These are phyloP conservation scores for Stercorarius parasiticus DNA, from an alignment of 2,113 vertebrate genomes.

Conservation along the genomic window DNA sequence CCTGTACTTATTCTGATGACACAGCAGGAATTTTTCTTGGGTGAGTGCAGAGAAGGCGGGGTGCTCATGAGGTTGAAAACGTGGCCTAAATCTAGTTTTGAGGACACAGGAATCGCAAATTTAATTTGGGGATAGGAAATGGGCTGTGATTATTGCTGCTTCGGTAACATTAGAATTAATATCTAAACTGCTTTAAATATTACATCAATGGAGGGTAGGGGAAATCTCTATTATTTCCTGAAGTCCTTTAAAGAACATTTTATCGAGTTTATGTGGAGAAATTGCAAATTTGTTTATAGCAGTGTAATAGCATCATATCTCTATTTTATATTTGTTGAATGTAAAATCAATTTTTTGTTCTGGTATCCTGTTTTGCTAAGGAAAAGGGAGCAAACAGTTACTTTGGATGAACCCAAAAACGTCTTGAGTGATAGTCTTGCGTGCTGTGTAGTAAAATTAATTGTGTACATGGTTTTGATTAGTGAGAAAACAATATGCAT, in stretches of 20 bases:
- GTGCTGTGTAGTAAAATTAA: neutral
- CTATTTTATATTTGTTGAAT: neutral
- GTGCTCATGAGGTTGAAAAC: neutral
- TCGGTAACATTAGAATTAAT: neutral
- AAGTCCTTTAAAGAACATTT: neutral
- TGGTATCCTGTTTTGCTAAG: neutral
- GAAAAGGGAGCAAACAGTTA: neutral
- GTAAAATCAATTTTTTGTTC: neutral
- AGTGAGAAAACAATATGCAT: neutral
- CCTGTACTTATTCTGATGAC: neutral
- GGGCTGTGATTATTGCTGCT: neutral
- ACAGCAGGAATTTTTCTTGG: neutral
- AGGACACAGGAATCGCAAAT: neutral
- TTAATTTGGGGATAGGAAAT: neutral
- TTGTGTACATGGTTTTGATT: neutral
- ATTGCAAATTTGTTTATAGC: neutral
- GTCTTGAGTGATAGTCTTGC: neutral
- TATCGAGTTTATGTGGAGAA: neutral
- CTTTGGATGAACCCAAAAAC: neutral
- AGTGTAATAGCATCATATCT: neutral
- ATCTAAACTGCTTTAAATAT: neutral
- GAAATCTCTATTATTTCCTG: neutral
- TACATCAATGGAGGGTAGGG: neutral
- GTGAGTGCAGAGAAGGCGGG: neutral
- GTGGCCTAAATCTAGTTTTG: neutral